phyloP scores from a whole-genome alignment of 2,797 vertebrate genomes.

The Synaphobranchus kaupii region DNA sequence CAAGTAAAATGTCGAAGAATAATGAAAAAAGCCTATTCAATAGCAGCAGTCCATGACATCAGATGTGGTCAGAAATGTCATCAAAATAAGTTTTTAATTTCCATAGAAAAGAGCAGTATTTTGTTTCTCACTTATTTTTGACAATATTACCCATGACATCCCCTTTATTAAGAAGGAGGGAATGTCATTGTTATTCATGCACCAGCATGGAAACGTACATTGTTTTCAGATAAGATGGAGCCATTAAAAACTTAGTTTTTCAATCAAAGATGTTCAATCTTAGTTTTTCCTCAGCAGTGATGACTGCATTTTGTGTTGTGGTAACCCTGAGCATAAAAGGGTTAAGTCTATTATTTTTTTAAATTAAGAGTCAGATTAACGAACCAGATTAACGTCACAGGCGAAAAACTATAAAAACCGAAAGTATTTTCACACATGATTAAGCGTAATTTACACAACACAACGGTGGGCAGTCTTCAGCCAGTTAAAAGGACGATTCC shows the following conservation, averaged over 20 bases:
- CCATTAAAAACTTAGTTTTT: neutral
- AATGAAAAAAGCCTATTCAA: conserved; percentile 25
- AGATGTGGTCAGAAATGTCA: conserved; percentile 29
- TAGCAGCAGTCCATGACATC: neutral
- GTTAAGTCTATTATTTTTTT: neutral
- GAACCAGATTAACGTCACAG: neutral
- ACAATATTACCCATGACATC: too few relatives aligned
- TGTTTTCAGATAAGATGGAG: neutral
- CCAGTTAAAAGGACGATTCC: neutral
- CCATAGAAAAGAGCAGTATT: neutral
- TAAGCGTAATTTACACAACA: neutral
- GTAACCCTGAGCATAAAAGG: neutral
- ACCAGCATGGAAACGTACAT: neutral
- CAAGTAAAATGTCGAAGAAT: conserved; percentile 15
- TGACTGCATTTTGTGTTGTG: neutral
- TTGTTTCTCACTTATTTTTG: neutral
- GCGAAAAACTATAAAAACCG: neutral
- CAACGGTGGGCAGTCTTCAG: neutral
- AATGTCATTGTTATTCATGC: neutral
- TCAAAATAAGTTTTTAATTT: neutral
- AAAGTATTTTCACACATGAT: neutral
- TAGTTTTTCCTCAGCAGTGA: neutral
- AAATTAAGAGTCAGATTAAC: neutral
- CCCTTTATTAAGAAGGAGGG: neutral
- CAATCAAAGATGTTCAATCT: conserved; percentile 2